Percentiles rank a stretch among this genome's conserved stretches.
phyloP scores from a whole-genome alignment of 2,113 vertebrate species.

The Nothoprocta perdicaria region DNA sequence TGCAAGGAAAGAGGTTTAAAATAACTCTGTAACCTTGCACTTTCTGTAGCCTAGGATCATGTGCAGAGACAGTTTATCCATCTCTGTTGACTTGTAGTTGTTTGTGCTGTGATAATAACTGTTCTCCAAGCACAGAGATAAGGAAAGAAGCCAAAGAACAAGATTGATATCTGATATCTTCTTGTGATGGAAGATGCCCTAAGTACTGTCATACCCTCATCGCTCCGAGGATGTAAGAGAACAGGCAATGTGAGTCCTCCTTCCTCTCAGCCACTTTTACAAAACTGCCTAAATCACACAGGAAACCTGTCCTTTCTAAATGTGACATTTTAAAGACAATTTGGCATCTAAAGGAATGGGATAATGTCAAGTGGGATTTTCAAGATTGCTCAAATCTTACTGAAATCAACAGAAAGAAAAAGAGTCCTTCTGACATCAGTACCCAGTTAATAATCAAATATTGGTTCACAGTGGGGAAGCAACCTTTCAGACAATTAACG shows the following conservation, averaged over 20 bases:
- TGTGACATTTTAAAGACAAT: background rate
- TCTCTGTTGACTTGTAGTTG: background rate
- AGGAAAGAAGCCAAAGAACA: background rate
- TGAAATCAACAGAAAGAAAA: background rate
- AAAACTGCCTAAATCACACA: background rate
- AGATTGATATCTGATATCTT: background rate
- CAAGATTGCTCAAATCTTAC: background rate
- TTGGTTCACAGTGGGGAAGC: background rate
- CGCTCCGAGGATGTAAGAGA: background rate
- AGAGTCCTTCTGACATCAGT: constrained; percentile 1
- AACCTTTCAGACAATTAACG: background rate
- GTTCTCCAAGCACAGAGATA: background rate
- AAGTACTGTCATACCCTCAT: background rate
- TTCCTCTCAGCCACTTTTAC: background rate
- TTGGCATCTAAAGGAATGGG: background rate
- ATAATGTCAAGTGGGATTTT: background rate
- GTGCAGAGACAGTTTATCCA: background rate
- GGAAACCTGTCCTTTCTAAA: background rate
- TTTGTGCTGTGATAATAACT: background rate
- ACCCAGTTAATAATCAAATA: background rate
- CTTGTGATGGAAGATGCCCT: background rate
- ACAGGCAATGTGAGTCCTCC: background rate
- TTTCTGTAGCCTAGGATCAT: background rate
- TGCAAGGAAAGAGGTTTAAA: background rate
- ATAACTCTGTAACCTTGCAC: background rate